Evolutionary conservation across 2,113 vertebrate species (phyloP), one percentile per base, ranked within the genome.

Genomic region (Malurus elegans): DNA sequence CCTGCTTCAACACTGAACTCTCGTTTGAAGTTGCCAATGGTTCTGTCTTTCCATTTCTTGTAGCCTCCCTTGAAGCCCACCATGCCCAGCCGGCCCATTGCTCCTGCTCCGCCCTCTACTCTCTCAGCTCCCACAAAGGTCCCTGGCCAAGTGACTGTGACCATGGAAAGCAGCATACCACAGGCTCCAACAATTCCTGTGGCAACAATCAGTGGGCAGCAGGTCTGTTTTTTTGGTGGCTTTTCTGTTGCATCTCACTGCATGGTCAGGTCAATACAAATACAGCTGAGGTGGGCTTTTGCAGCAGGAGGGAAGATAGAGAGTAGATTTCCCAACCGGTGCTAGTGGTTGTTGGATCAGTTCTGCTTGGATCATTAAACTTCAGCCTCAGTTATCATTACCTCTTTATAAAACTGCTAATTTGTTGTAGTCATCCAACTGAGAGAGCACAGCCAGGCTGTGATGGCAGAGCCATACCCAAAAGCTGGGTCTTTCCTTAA

Each of bases 161-260:
- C 99, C 73, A 98, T 99, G 97, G 99, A 99, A 91, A 99, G 98
- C 97, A 99, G 91, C 89, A 99, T 99, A 47, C 97, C 99, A 71
- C 98, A 99, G 86, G 98, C 99, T 91, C 98, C 98, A 29, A 98
- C 99, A 62, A 99, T 99, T 96, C 99, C 99, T 10, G 99, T 99
- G 98, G 99, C 99, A 95, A 99, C 99, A 36, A 99, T 99, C 98
- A 99, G 99, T 94, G 98, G 99, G 91, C 99, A 99, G 86, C 99
- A 99, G 99, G 99, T 99, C 81, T 95, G 92, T 0, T 9, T 14
- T 47, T 61, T 18, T 32, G 14, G 4, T 16, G 12, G 12, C 10
- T 67, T 25, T 73, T 31, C 40, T 95, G 13, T 87, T 96, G 32
- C 47, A 86, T 26, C 48, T 92, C 79, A 32, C 51, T 79, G 44